phyloP scores from a whole-genome alignment of 2,113 vertebrate species.

The Hipposideros armiger region DNA sequence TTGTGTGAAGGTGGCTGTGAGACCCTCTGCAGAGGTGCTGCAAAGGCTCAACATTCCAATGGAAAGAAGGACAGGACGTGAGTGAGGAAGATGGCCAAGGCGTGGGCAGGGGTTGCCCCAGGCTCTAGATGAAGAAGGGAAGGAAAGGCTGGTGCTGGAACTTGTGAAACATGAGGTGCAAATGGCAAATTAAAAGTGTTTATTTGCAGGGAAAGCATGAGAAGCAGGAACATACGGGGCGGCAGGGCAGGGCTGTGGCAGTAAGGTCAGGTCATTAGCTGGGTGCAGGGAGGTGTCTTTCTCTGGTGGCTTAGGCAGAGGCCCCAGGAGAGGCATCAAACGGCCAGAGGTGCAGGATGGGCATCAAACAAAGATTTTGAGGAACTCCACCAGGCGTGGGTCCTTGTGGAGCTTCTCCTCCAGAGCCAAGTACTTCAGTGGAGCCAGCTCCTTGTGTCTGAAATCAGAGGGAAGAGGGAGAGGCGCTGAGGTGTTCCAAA shows the following conservation, averaged over 20 bases:
- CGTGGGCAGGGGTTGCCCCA: not conserved
- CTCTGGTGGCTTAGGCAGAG: not conserved
- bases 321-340: not conserved
- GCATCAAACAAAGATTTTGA: not conserved
- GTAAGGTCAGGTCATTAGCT: not conserved
- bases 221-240: not conserved
- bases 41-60: not conserved
- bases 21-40: not conserved
- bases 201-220: slow-evolving; percentile 47
- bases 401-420: slow-evolving; percentile 88
- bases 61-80: not conserved
- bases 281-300: too few relatives aligned
- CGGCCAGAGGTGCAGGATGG: not conserved
- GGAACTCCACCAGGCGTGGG: slow-evolving; percentile 78
- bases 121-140: not conserved
- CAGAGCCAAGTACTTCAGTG: slow-evolving; percentile 85
- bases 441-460: slow-evolving; percentile 87
- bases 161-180: not conserved
- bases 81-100: not conserved
- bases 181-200: slow-evolving; percentile 38
- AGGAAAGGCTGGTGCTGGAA: not conserved
- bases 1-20: not conserved
- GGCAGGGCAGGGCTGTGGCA: not conserved
- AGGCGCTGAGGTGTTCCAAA: not conserved
- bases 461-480: not conserved